phyloP scores from a whole-genome alignment of 53 echinoderm and acorn worm genomes.

The Pentamera pediparva region DNA sequence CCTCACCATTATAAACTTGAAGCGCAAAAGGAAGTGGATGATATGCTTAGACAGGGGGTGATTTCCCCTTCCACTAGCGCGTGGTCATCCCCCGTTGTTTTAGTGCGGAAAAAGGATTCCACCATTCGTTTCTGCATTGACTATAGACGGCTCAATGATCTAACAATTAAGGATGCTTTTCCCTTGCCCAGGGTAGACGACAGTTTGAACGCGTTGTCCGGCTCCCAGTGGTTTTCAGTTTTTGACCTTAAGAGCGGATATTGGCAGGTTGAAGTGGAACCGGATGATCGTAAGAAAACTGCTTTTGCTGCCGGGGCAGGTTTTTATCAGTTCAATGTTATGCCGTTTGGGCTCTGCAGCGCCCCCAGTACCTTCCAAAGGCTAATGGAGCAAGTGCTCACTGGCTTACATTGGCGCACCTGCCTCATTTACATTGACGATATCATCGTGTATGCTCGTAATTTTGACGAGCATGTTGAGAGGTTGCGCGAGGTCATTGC shows the following conservation, averaged over 20 bases:
- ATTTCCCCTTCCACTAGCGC: slow-evolving; percentile 26
- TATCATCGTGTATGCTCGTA: slow-evolving; percentile 31
- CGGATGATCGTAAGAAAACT: slow-evolving; percentile 4
- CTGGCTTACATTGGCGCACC: slow-evolving; percentile 16
- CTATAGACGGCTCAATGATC: slow-evolving; percentile 29
- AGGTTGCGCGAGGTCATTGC: slow-evolving; percentile 15
- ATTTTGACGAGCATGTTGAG: slow-evolving; percentile 25
- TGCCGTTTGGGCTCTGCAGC: slow-evolving; percentile 48
- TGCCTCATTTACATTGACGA: slow-evolving; percentile 44
- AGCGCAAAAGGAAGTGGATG: neutral
- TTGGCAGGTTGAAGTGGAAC: slow-evolving; percentile 44
- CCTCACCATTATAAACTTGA: neutral
- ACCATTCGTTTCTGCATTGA: slow-evolving; percentile 41
- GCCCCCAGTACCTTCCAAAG: slow-evolving; percentile 37
- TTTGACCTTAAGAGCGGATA: slow-evolving; percentile 34
- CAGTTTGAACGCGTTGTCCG: slow-evolving; percentile 7
- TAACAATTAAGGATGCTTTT: slow-evolving; percentile 36
- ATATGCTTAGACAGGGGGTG: neutral
- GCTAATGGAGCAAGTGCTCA: slow-evolving; percentile 29
- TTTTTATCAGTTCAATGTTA: slow-evolving; percentile 25
- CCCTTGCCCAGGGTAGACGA: slow-evolving; percentile 37
- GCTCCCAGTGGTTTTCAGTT: slow-evolving; percentile 37
- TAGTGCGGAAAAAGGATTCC: slow-evolving; percentile 32
- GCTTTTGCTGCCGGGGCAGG: slow-evolving; percentile 23
- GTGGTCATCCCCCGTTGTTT: slow-evolving; percentile 20